Base-by-base conservation (phyloP, 2,113 vertebrate genomes). In the Nannospalax galili region DNA sequence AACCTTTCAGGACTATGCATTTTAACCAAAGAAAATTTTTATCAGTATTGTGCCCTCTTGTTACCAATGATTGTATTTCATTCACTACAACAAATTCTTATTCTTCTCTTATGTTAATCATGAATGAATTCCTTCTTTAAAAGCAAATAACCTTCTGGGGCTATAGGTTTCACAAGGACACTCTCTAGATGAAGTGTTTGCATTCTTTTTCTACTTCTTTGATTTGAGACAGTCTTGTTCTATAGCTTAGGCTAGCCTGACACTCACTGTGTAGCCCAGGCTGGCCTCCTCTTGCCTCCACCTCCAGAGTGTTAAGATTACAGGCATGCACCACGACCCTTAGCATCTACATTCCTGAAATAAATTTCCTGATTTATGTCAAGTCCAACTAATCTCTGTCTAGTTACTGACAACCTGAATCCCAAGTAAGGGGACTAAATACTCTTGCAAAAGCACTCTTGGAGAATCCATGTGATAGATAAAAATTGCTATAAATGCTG, bases 51-150 rank as follows among this genome's bases (percentile, higher is more conserved):
- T 62, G 5, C 1, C 37, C 24, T 94, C 37, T n/a, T 91, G 74
- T 40, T 86, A 22, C 32, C 74, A 87, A n/a, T 9, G 35, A 85
- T 72, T 62, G 24, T 40, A 3, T 62, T 52, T 96, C 60, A 65
- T 52, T 89, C 65, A 77, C 3, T 64, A 70, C 5, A 84, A 80
- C 19, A 74, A 20, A 60, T 88, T 70, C 32, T 92, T 32, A 42
- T 30, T 62, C 35, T 62, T 82, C 56, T 86, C 45, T 67, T 35
- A 11, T 40, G 64, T 80, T 37, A 90, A 30, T 69, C 72, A 69
- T 14, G 56, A 88, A 73, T 70, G 62, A 70, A 78, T 88, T 60
- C 19, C n/a, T 88, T 62, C 69, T 73, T 92, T 85, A 56, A 91
- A 94, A 80, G 56, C 8, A 91, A 84, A 56, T 79, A 42, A 52